Base-by-base conservation (phyloP, 2,113 vertebrate genomes). In the Sardina pilchardus region DNA sequence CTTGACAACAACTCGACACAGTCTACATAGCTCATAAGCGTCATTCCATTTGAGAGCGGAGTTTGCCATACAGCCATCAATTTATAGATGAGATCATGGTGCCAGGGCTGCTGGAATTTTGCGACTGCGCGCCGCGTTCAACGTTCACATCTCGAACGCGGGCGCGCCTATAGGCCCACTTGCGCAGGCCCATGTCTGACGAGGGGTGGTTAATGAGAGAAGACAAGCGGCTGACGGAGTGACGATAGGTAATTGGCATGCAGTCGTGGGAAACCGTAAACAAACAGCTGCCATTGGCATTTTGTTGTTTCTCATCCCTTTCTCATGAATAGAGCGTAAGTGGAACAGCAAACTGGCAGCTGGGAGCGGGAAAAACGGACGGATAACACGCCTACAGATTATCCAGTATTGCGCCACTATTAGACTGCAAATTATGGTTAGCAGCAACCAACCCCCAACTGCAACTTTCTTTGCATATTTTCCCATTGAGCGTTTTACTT, bases 211-310 rank as follows among this genome's bases (percentile, higher is more conserved):
- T 95, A 95, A 95, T 95, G 92, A 93, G 93, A 90, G 88, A 88
- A 91, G 94, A 95, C 94, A 94, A 94, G 94, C 92, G 92, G 92
- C 92, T 92, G 93, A 94, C 89, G 88, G 92, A 92, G 89, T 91
- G 92, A 94, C 92, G 91, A 92, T 83, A 92, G 91, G 88, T 94
- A 94, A 94, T 94, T 95, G 95, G 94, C 94, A 93, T 86, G 82
- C 92, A 94, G 93, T 95, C 94, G 94, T 95, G 95, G 94, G 95
- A 96, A 95, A 93, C 91, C 92, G 91, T 95, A 96, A 95, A 96
- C 94, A 96, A 95, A 95, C 94, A 95, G 94, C 95, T 94, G 94
- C 93, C 93, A 92, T 92, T 91, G 93, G 92, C 91, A 92, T 93
- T 92, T 93, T 89, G 91, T 91, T 92, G 86, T 87, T 92, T 91